phyloP scores from a whole-genome alignment of 2,113 vertebrate genomes.

The Pipra filicauda region DNA sequence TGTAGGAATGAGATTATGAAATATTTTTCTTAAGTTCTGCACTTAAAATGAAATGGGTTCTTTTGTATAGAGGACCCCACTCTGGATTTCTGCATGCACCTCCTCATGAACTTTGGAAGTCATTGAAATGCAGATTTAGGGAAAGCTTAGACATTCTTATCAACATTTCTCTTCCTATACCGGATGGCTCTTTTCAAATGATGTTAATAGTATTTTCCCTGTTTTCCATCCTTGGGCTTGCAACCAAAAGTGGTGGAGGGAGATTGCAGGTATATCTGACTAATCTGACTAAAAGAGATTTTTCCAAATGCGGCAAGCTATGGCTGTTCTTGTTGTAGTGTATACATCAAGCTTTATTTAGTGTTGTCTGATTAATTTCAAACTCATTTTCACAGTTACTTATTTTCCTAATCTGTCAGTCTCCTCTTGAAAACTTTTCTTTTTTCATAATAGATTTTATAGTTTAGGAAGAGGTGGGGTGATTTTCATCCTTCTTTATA shows the following conservation, averaged over 20 bases:
- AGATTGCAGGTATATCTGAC: neutral
- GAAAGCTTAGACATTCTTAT: neutral
- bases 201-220: neutral
- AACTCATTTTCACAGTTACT: neutral
- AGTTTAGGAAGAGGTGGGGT: neutral
- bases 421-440: neutral
- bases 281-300: neutral
- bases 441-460: neutral
- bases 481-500: neutral
- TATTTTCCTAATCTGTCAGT: neutral
- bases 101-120: slow-evolving; percentile 50
- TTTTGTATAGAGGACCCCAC: neutral
- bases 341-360: neutral
- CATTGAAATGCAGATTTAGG: slow-evolving; percentile 27
- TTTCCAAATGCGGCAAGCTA: neutral
- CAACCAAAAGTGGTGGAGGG: neutral
- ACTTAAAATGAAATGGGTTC: neutral
- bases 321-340: neutral
- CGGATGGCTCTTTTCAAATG: neutral
- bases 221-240: neutral
- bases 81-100: slow-evolving; percentile 42
- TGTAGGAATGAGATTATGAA: neutral
- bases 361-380: neutral
- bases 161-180: neutral
- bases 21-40: neutral